Evolutionary conservation across 2,888 invertebrate genomes (phyloP), one percentile per base, ranked within the genome.

Genomic region (Sthenelais limicola): DNA sequence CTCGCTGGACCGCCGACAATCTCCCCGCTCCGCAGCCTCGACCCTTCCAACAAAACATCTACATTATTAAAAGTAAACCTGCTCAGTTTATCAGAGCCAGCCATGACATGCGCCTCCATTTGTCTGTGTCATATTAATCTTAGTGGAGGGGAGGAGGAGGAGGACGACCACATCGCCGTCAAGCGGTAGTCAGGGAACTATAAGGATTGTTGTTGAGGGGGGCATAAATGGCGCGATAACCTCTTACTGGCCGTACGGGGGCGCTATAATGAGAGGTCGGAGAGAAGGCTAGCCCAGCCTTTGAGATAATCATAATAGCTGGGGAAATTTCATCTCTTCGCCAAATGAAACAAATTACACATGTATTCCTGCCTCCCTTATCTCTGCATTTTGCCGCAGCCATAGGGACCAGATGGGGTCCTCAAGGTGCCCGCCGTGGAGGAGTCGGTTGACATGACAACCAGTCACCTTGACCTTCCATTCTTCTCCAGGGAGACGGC

Each of bases 41-140:
- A 49, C n/a, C 49, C 49, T 24, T n/a, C 52, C 15, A 26, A 52
- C 30, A 52, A n/a, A 52, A 15, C 12, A 15, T 12, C 52, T 52
- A 32, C 32, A 32, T 56, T 56, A 56, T 56, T 56, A 56, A 28
- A 56, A 56, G 56, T 56, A 52, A 52, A 52, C 52, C 52, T 52
- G 56, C 32, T 5, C 33, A 32, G 32, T 56, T 56, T 56, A 56
- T 56, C 56, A n/a, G 52, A 18, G 28, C 56, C 56, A 15, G 56
- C 5, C 51, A 12, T 35, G 21, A 35, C 56, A 56, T 26, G 12
- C 56, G 56, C 56, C 56, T 56, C 56, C 56, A 56, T 56, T 56
- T 56, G 56, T 56, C 56, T 56, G 24, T 56, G 56, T 56, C 56
- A 56, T 56, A 56, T 56, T 56, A 56, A 56, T 56, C 56, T 56